Evolutionary conservation across 1,140 invertebrate species (phyloP).

Genomic region (Triops cancriformis): DNA sequence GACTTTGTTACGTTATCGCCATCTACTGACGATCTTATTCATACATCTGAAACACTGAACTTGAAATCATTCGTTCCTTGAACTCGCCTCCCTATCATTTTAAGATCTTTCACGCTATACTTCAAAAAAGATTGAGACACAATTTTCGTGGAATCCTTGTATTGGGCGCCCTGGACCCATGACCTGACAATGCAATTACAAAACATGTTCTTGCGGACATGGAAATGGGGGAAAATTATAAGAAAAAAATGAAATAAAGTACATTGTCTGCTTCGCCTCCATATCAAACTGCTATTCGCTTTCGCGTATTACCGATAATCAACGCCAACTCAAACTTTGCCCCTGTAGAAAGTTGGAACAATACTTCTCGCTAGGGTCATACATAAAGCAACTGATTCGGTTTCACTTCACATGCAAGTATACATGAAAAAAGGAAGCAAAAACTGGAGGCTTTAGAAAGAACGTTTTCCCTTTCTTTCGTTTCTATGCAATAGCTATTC

Average conservation of each 20-base stretch:
- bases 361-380: neutral
- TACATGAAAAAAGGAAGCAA: neutral
- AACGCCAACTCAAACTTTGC: neutral
- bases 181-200: constrained; percentile 10
- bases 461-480: neutral
- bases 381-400: neutral
- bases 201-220: constrained; percentile 6
- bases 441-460: neutral
- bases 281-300: neutral
- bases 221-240: neutral
- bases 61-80: no score
- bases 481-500: neutral
- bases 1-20: no score
- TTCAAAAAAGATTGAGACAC: no score
- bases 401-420: constrained; percentile 7
- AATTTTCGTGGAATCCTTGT: neutral
- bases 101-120: no score
- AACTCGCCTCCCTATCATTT: no score
- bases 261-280: neutral
- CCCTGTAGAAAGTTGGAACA: neutral
- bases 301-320: neutral
- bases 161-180: constrained; percentile 11
- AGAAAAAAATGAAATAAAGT: constrained; percentile 6
- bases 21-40: no score
- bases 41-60: no score